These are phyloP conservation scores for Bombus terrestris DNA, from an alignment of 1,140 invertebrate genomes.

Conservation along the genomic window DNA sequence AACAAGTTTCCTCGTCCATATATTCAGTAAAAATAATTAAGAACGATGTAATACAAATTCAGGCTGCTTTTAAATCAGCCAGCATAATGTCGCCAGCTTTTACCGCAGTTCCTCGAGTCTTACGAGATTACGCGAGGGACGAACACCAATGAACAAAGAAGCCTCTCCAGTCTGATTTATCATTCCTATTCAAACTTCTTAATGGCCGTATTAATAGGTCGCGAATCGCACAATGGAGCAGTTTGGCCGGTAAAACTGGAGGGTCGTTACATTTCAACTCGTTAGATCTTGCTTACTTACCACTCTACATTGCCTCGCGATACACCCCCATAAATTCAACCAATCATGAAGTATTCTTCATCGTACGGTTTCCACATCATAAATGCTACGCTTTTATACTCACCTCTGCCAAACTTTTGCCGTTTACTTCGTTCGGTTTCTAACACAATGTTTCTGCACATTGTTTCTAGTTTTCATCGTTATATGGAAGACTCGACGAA, in stretches of 20 bases:
- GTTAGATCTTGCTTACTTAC: constrained; percentile 24
- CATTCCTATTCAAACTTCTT: constrained; percentile 9
- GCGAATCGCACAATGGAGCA: constrained; percentile 6
- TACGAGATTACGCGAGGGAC: neutral
- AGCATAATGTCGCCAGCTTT: neutral
- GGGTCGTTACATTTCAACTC: neutral
- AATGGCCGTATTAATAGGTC: constrained; percentile 19
- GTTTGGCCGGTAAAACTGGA: neutral
- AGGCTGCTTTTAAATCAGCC: neutral
- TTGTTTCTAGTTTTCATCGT: neutral
- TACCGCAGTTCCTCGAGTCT: neutral
- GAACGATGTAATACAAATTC: constrained; percentile 1
- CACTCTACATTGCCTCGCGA: neutral
- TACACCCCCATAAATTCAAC: constrained; percentile 12
- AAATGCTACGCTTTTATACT: neutral
- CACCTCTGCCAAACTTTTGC: too few species aligned
- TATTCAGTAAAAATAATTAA: neutral
- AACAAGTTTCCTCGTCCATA: neutral
- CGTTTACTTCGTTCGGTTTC: neutral
- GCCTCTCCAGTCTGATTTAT: neutral
- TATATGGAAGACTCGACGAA: neutral
- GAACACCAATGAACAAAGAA: neutral
- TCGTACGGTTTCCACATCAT: neutral
- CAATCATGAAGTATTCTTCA: constrained; percentile 30
- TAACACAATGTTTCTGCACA: neutral